Evolutionary conservation across 1,140 invertebrate species (phyloP), one percentile per base, ranked within the genome.

Genomic region (Protaetia brevitarsis): DNA sequence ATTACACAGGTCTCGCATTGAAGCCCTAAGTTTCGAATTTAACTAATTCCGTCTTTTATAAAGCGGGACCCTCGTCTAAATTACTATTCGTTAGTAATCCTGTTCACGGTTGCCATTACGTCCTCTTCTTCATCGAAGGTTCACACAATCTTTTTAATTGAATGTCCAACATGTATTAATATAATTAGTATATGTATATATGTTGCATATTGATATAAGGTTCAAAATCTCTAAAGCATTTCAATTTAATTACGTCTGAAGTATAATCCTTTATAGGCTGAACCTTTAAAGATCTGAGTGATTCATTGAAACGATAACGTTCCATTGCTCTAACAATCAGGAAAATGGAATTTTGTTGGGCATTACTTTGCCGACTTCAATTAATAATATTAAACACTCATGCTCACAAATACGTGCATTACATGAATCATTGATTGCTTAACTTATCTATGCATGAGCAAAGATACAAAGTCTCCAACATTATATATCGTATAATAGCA

Each of bases 161-260:
- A 19, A 45, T 21, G 37, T 45, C 37, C 37, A 45, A 13, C 37
- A 13, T 16, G 13, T 45, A 45, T 45, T 45, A 45, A 21, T 45
- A 45, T 45, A 45, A 45, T 45, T 45, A 45, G 13, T 45, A 45
- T 45, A 45, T 45, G n/a, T n/a, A n/a, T 45, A 45, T 45, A 19
- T 19, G 16, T 45, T n/a, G n/a, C n/a, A n/a, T n/a, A n/a, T n/a
- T n/a, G n/a, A n/a, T n/a, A n/a, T n/a, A n/a, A n/a, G 37, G n/a
- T 19, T 21, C 6, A 13, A 21, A 19, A 45, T 45, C 37, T 13
- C 37, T 45, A 45, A 45, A 45, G n/a, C 37, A 45, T 45, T 45
- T 45, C 37, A 45, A 45, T 45, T 45, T 45, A 45, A 45, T 45
- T 45, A 19, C 37, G 13, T 45, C 23, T 21, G 37, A 8, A 16